Percentiles rank a stretch among this genome's conserved stretches.
Evolutionary conservation across 2,113 vertebrate species (phyloP).

Genomic region (Nothocercus julius): DNA sequence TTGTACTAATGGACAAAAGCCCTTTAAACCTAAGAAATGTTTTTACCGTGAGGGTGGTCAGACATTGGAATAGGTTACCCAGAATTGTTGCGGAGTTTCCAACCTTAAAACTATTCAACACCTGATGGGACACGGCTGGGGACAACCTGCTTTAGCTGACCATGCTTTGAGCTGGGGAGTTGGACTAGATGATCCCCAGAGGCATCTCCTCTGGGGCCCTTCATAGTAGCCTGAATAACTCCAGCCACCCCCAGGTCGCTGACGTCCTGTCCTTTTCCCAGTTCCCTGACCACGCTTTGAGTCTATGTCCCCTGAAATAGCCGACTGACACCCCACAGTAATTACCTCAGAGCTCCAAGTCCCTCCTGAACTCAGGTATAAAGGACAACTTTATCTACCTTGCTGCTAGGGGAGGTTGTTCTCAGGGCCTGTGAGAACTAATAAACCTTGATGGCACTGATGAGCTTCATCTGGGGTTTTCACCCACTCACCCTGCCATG

Average conservation of each 20-base stretch:
- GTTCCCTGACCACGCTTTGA: neutral
- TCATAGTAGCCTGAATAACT: neutral
- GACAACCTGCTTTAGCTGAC: no score
- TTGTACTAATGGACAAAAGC: neutral
- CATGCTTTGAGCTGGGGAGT: neutral
- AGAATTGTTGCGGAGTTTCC: neutral
- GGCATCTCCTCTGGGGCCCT: neutral
- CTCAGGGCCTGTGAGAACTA: neutral
- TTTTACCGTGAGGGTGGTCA: neutral
- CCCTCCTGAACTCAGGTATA: neutral
- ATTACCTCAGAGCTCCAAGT: neutral
- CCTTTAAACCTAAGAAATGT: neutral
- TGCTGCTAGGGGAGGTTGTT: neutral
- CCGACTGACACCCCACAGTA: neutral
- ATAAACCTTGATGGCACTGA: neutral
- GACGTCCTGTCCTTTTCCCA: neutral
- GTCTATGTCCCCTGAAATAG: neutral
- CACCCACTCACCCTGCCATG: no score
- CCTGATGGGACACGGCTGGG: neutral
- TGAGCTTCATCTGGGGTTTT: neutral
- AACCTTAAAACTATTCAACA: neutral
- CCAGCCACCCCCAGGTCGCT: neutral
- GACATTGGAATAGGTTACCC: neutral
- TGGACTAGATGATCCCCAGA: neutral
- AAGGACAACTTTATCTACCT: neutral